Conservation (phyloP, 2,797 vertebrate species). For the Acestrorhynchus altus region DNA sequence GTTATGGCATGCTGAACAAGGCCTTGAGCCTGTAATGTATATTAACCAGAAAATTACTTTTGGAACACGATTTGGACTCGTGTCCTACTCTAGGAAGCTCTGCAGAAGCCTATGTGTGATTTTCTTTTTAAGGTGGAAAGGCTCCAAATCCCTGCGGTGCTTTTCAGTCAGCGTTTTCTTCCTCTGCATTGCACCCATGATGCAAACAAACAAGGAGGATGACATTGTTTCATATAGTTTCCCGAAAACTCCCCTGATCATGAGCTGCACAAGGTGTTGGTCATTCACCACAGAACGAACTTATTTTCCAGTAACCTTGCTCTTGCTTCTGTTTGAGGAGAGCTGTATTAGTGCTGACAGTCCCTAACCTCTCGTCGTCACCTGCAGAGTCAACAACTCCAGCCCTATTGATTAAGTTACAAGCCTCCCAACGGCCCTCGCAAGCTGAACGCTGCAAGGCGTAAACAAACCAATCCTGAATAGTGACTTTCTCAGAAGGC, state of each 20-base stretch:
- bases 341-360: slow-evolving; percentile 62
- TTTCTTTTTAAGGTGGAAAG: slow-evolving; percentile 4
- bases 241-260: background rate
- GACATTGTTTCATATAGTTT: slow-evolving; percentile 7
- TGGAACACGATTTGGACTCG: slow-evolving; percentile 3
- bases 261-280: background rate
- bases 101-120: background rate
- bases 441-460: slow-evolving; percentile 67
- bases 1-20: slow-evolving; percentile 26
- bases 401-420: slow-evolving; percentile 64
- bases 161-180: slow-evolving; percentile 3
- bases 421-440: slow-evolving; percentile 43
- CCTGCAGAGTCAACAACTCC: slow-evolving; percentile 59
- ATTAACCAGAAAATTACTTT: slow-evolving; percentile 24
- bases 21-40: slow-evolving; percentile 28
- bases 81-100: background rate
- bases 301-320: slow-evolving; percentile 18
- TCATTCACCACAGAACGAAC: background rate
- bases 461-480: slow-evolving; percentile 59
- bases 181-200: slow-evolving; percentile 28
- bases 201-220: slow-evolving; percentile 30
- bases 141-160: background rate
- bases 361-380: slow-evolving; percentile 52
- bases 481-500: background rate
- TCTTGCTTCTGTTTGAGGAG: background rate